Evolutionary conservation across 37 sponge, comb jelly and placozoan species (phyloP).

Genomic region (Tethya wilhelma): DNA sequence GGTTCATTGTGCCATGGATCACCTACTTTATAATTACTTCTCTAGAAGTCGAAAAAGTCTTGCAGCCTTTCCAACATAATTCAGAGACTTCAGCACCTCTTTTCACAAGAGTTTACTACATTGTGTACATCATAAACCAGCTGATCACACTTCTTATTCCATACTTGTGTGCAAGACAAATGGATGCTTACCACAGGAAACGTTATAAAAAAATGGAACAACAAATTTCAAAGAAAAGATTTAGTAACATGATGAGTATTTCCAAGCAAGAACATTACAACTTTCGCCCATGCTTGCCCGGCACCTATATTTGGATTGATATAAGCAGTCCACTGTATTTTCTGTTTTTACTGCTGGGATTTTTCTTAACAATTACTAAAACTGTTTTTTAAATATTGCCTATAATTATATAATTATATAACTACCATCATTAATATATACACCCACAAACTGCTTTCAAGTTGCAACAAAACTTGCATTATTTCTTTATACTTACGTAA

Average conservation of each 20-base stretch:
- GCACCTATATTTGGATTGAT: neutral
- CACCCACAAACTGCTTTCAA: too few species aligned
- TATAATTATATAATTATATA: too few species aligned
- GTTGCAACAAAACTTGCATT: too few species aligned
- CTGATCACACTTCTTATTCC: slow-evolving; percentile 18
- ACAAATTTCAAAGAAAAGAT: too few species aligned
- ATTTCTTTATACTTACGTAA: too few species aligned
- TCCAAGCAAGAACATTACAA: neutral
- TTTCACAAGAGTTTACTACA: neutral
- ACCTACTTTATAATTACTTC: slow-evolving; percentile 13
- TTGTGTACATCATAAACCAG: slow-evolving; percentile 23
- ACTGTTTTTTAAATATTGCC: too few species aligned
- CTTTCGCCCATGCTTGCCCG: slow-evolving; percentile 4
- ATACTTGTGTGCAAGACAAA: slow-evolving; percentile 13
- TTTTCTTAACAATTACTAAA: slow-evolving; percentile 12
- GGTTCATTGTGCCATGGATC: slow-evolving; percentile 35
- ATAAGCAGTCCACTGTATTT: slow-evolving; percentile 22
- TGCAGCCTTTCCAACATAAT: slow-evolving; percentile 3
- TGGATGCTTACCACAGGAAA: slow-evolving; percentile 9
- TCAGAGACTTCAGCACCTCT: neutral
- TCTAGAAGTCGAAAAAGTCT: slow-evolving; percentile 12
- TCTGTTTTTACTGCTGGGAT: slow-evolving; percentile 6
- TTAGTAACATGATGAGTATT: too few species aligned
- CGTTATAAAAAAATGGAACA: slow-evolving; percentile 3
- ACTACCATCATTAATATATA: too few species aligned